Evolutionary conservation across 2,888 invertebrate species (phyloP).

Genomic region (Sicus ferrugineus): DNA sequence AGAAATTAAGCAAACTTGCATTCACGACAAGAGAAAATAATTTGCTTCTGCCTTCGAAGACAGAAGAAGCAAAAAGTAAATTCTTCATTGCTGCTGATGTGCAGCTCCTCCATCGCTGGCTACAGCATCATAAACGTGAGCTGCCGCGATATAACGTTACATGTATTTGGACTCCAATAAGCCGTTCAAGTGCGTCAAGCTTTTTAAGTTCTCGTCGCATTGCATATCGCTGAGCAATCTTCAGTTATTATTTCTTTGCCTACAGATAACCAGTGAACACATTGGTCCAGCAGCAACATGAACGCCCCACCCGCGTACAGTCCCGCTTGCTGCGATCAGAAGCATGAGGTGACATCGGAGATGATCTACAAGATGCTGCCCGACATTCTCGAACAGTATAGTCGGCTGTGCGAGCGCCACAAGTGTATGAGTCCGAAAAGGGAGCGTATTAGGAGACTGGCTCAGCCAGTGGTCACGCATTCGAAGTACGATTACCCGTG

Average conservation of each 20-base stretch:
- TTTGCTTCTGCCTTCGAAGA: background rate
- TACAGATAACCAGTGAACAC: background rate
- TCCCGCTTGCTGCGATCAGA: background rate
- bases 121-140: too few relatives aligned
- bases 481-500: background rate
- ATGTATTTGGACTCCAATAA: background rate
- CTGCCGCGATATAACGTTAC: background rate
- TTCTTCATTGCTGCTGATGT: background rate
- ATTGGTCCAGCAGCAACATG: background rate
- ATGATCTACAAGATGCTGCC: constrained; percentile 23
- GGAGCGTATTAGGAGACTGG: background rate
- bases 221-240: too few relatives aligned
- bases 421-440: background rate
- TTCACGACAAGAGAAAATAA: constrained; percentile 6
- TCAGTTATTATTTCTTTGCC: background rate
- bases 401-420: constrained; percentile 20
- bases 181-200: too few relatives aligned
- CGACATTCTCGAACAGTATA: constrained; percentile 22
- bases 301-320: background rate
- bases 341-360: constrained; percentile 17
- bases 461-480: background rate
- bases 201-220: too few relatives aligned
- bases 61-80: background rate
- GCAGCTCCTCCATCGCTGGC: background rate
- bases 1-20: constrained; percentile 5